Percentiles rank a stretch among this genome's conserved stretches.
phyloP scores from a whole-genome alignment of 2,113 vertebrate genomes.

The Gymnarchus niloticus region DNA sequence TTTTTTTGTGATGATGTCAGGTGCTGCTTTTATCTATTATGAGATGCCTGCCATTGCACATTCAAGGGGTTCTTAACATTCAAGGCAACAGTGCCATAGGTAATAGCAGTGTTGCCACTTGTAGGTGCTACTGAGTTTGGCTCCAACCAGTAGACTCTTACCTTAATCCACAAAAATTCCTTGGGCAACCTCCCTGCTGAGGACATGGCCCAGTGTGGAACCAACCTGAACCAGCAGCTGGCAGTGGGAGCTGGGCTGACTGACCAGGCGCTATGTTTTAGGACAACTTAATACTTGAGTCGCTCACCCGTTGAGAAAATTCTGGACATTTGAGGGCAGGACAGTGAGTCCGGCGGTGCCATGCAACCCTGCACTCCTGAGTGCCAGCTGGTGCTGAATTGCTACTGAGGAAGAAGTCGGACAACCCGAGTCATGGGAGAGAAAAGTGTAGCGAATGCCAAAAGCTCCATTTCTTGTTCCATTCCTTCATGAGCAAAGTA shows the following conservation, averaged over 20 bases:
- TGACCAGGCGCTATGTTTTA: background rate
- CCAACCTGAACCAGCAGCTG: background rate
- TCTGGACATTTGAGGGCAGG: slow-evolving; percentile 6
- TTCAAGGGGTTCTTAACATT: too few relatives aligned
- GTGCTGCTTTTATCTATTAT: background rate
- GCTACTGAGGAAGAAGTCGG: background rate
- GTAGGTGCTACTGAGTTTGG: background rate
- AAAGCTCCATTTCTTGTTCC: slow-evolving; percentile 11
- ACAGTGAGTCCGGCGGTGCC: background rate
- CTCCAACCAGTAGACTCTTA: background rate
- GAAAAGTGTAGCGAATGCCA: background rate
- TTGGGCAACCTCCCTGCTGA: background rate
- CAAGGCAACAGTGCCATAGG: background rate
- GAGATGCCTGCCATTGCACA: background rate
- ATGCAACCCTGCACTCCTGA: background rate
- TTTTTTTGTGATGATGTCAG: background rate
- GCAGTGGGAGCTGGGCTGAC: background rate
- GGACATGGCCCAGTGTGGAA: background rate
- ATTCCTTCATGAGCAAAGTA: slow-evolving; percentile 19
- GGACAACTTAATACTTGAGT: background rate
- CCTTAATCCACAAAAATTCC: background rate
- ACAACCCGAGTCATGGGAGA: background rate
- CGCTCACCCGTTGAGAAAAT: background rate
- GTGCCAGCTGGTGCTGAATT: background rate
- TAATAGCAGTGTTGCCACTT: too few relatives aligned